Evolutionary conservation across 2,113 vertebrate species (phyloP).

Genomic region (Boleophthalmus pectinirostris): DNA sequence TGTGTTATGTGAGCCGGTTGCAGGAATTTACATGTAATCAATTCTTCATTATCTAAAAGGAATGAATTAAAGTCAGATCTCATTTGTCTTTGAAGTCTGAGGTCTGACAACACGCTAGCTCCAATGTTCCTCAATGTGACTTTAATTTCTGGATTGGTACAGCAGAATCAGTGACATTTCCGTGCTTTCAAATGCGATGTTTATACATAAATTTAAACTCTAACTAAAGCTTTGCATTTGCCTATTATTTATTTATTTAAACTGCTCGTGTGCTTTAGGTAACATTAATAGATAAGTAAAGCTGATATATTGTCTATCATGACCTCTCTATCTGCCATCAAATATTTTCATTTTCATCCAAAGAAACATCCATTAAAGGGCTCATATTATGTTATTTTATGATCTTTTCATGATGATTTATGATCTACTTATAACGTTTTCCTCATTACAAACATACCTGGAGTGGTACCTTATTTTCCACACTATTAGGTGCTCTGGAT

Average conservation of each 20-base stretch:
- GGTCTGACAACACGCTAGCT: background rate
- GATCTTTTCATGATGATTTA: too few relatives aligned
- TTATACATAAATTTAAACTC: background rate
- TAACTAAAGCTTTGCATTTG: background rate
- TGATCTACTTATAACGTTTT: too few relatives aligned
- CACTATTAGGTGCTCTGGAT: too few relatives aligned
- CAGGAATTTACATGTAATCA: conserved; percentile 9
- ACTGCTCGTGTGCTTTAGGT: too few relatives aligned
- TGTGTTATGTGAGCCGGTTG: background rate
- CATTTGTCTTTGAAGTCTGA: background rate
- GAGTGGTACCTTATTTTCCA: too few relatives aligned
- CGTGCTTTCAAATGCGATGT: background rate
- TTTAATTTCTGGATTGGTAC: background rate
- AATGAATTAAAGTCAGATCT: background rate
- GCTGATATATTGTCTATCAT: too few relatives aligned
- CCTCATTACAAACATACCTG: too few relatives aligned
- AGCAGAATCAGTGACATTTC: background rate
- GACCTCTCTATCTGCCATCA: too few relatives aligned
- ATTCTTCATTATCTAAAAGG: conserved; percentile 5
- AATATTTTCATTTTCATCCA: too few relatives aligned
- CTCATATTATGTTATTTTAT: too few relatives aligned
- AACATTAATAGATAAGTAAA: too few relatives aligned
- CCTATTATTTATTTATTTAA: background rate
- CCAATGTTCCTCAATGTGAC: background rate
- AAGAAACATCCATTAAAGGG: too few relatives aligned